Percentiles rank a stretch among this genome's conserved stretches.
phyloP scores from a whole-genome alignment of 2,113 vertebrate genomes.

The Apaloderma vittatum region DNA sequence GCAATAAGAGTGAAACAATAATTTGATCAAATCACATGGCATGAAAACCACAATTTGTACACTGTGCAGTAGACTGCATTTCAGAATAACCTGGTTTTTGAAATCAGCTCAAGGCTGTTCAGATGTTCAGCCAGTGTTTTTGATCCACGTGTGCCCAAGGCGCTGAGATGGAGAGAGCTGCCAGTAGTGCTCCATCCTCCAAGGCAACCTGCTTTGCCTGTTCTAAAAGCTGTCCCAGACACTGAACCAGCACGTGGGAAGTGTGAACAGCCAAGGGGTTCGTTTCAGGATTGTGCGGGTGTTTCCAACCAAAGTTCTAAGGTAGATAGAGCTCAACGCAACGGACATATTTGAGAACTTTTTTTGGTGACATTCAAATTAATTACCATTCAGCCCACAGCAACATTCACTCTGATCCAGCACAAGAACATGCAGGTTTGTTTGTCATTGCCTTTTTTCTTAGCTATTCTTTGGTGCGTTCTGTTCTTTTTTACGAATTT shows the following conservation, averaged over 20 bases:
- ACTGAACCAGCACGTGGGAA: not conserved
- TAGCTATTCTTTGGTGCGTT: not conserved
- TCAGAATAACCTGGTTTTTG: not conserved
- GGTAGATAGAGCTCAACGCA: not conserved
- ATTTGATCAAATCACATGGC: not conserved
- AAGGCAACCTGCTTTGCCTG: not conserved
- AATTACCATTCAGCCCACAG: not conserved
- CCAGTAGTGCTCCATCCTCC: not conserved
- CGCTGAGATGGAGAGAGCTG: not conserved
- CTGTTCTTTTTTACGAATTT: not conserved
- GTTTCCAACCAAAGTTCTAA: not conserved
- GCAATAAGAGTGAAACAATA: not conserved
- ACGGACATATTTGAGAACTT: not conserved
- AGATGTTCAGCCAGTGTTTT: not conserved
- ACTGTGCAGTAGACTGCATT: not conserved
- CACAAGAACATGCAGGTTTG: not conserved
- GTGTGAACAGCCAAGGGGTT: not conserved
- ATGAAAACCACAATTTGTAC: not conserved
- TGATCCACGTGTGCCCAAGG: rapidly evolving
- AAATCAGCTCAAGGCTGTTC: not conserved
- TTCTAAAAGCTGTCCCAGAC: not conserved
- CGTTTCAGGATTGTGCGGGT: not conserved
- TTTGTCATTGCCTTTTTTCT: not conserved
- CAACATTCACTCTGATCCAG: not conserved
- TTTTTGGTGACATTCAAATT: not conserved